Percentiles rank a stretch among this genome's conserved stretches.
phyloP scores from a whole-genome alignment of 2,113 vertebrate species.

The Martes martes region DNA sequence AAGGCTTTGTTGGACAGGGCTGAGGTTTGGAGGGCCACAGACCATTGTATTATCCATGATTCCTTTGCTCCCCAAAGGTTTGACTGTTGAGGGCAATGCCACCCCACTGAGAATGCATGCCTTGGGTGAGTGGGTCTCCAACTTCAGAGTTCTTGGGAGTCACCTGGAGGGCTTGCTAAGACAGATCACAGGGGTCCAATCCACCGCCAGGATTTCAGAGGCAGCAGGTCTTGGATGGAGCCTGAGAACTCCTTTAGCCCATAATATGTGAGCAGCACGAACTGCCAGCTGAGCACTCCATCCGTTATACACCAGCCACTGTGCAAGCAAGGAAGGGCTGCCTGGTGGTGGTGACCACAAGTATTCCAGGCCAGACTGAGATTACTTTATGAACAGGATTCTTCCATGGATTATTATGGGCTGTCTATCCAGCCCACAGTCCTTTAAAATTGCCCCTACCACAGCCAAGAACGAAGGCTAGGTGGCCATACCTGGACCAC shows the following conservation, averaged over 20 bases:
- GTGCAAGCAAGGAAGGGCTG: background rate
- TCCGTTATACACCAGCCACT: fast-evolving
- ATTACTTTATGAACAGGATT: background rate
- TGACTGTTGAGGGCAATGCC: background rate
- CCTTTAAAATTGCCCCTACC: background rate
- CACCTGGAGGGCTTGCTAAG: background rate
- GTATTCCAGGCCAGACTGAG: background rate
- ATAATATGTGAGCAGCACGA: background rate
- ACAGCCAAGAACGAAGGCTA: background rate
- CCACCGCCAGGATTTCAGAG: background rate
- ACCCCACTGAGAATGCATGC: background rate
- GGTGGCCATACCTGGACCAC: background rate
- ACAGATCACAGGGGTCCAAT: background rate
- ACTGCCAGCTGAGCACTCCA: background rate
- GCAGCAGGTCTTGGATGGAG: background rate
- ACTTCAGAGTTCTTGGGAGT: background rate
- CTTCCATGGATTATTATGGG: background rate
- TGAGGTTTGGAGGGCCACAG: background rate
- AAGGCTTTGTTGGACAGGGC: background rate
- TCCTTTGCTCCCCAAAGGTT: background rate
- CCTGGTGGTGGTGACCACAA: background rate
- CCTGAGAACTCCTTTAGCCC: background rate
- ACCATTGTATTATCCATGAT: background rate
- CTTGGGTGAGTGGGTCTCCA: background rate
- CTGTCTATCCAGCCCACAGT: background rate